A percentile compares a stretch with the other conserved stretches of the same genome.
Conservation (phyloP, 1,140 invertebrate genomes). For the Zaprionus tsacasi region DNA sequence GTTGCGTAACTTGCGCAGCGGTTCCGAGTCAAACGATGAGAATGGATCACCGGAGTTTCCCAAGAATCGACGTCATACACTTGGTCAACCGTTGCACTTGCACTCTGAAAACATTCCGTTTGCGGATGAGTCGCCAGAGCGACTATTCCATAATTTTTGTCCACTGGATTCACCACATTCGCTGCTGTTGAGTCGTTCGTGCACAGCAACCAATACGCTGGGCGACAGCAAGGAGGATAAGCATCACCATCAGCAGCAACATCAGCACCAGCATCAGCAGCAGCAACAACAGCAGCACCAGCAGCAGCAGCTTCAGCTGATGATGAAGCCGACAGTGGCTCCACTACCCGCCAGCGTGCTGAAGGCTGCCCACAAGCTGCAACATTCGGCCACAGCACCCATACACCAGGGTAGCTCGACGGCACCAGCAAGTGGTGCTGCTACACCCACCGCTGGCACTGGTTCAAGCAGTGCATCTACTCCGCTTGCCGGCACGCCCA, state of each 20-base stretch:
- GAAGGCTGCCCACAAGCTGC: slow-evolving; percentile 72
- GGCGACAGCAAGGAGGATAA: slow-evolving; percentile 33
- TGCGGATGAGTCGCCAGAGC: slow-evolving; percentile 85
- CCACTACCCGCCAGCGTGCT: slow-evolving; percentile 58
- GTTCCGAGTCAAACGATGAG: slow-evolving; percentile 81
- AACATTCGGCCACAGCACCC: slow-evolving; percentile 78
- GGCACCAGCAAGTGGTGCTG: slow-evolving; percentile 68
- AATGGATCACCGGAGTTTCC: slow-evolving; percentile 77
- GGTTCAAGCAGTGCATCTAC: slow-evolving; percentile 49
- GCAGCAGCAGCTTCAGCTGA: slow-evolving; percentile 18
- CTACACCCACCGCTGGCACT: slow-evolving; percentile 64
- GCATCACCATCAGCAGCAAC: background rate
- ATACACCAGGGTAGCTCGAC: slow-evolving; percentile 74
- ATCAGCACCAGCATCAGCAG: background rate
- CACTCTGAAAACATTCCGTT: slow-evolving; percentile 85
- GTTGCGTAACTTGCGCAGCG: slow-evolving; percentile 87
- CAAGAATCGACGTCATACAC: slow-evolving; percentile 72
- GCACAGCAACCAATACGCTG: slow-evolving; percentile 74
- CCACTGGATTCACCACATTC: slow-evolving; percentile 68
- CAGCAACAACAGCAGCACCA: background rate
- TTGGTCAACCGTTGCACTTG: slow-evolving; percentile 77
- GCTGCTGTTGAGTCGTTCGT: slow-evolving; percentile 70
- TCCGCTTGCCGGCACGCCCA: slow-evolving; percentile 38
- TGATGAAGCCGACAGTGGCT: slow-evolving; percentile 47
- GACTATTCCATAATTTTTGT: slow-evolving; percentile 75